A percentile compares a stretch with the other conserved stretches of the same genome.
phyloP scores from a whole-genome alignment of 1,140 invertebrate genomes.

The Leptinotarsa defecta region DNA sequence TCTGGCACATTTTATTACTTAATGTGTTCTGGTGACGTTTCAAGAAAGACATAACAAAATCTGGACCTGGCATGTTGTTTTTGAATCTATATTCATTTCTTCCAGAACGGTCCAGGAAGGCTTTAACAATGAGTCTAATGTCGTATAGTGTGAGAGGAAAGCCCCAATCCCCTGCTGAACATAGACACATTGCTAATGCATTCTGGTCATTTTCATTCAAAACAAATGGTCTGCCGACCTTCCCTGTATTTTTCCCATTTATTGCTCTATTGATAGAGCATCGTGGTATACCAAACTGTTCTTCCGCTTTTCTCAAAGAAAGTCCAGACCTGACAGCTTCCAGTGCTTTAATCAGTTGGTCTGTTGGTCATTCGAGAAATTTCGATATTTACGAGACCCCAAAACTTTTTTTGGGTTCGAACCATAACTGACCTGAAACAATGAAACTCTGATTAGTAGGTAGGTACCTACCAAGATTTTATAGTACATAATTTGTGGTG shows the following conservation, averaged over 20 bases:
- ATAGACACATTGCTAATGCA: conserved; percentile 9
- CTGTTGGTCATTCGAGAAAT: not conserved
- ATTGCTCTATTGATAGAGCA: conserved; percentile 4
- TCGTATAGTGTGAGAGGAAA: not conserved
- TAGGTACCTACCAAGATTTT: not conserved
- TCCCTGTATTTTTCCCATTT: not conserved
- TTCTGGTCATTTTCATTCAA: conserved; percentile 2
- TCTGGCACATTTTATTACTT: too few relatives aligned
- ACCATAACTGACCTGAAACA: conserved; percentile 6
- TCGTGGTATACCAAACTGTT: conserved; percentile 3
- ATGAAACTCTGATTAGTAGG: not conserved
- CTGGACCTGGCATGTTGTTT: conserved; percentile 19
- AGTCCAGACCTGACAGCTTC: not conserved
- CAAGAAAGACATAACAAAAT: conserved; percentile 9
- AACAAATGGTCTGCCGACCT: conserved; percentile 2
- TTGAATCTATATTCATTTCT: conserved; percentile 20
- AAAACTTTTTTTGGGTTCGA: not conserved
- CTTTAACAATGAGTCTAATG: conserved; percentile 6
- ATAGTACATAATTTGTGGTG: conserved; percentile 5
- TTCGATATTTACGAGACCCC: not conserved
- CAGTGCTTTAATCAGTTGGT: not conserved
- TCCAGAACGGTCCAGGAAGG: conserved; percentile 15
- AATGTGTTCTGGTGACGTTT: too few relatives aligned
- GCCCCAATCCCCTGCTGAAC: conserved; percentile 14
- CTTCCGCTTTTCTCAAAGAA: not conserved